Conservation (phyloP, 64 coral and sea anemone genomes). For the Actinia equina region DNA sequence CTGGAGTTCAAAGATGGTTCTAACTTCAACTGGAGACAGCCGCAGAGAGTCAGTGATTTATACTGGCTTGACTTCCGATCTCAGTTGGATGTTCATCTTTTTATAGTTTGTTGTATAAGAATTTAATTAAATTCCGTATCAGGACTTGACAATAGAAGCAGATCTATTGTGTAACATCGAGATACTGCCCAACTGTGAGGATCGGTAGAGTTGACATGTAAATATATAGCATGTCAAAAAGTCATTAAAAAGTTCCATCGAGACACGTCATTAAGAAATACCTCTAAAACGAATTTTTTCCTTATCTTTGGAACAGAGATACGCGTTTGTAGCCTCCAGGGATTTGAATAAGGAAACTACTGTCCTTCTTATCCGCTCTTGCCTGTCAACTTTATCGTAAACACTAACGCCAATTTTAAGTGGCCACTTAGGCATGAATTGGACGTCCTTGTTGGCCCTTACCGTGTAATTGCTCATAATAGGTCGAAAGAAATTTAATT, state of each 20-base stretch:
- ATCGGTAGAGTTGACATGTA: not conserved
- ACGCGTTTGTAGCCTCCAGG: conserved; percentile 1
- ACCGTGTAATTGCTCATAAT: not conserved
- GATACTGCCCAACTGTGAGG: not conserved
- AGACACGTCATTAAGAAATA: not conserved
- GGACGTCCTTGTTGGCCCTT: not conserved
- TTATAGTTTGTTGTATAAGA: not conserved
- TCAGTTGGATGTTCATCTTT: not conserved
- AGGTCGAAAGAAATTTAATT: not conserved
- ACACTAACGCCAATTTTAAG: conserved; percentile 11
- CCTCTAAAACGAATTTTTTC: not conserved
- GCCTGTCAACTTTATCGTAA: conserved; percentile 11
- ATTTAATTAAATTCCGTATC: conserved; percentile 5
- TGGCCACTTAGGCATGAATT: conserved; percentile 4
- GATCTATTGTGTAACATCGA: not conserved
- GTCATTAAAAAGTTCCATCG: not conserved
- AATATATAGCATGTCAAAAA: conserved; percentile 4
- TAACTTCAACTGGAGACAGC: too few species aligned
- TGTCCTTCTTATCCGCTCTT: not conserved
- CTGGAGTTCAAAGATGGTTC: not conserved
- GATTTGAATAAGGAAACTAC: not conserved
- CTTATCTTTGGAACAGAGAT: conserved; percentile 24
- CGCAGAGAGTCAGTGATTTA: not conserved
- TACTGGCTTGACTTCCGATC: not conserved
- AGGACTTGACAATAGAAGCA: not conserved